A percentile compares a stretch with the other conserved stretches of the same genome.
Conservation (phyloP, 1,140 invertebrate genomes). For the Anastatus disparis region DNA sequence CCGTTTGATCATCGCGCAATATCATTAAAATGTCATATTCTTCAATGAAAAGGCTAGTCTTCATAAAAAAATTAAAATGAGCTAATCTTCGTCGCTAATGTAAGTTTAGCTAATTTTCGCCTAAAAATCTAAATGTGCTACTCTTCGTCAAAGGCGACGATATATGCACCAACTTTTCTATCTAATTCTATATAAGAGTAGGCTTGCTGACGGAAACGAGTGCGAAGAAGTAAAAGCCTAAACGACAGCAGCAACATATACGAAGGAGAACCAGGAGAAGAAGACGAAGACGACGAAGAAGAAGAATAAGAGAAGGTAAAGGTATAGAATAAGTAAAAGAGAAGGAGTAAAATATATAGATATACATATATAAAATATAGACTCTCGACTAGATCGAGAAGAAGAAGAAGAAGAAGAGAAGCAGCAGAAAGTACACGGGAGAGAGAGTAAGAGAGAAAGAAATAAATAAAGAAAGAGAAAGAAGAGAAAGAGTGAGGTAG, state of each 20-base stretch:
- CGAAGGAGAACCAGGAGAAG: background rate
- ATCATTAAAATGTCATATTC: too few species aligned
- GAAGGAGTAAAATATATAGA: background rate
- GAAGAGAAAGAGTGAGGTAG: background rate
- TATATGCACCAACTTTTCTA: too few species aligned
- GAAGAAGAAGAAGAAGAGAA: background rate
- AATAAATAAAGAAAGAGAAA: background rate
- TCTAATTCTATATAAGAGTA: too few species aligned
- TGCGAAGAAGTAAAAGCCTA: background rate
- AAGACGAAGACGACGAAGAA: background rate
- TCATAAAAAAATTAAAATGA: too few species aligned
- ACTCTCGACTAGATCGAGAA: slow-evolving; percentile 15
- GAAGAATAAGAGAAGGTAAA: background rate
- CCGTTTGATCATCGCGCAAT: too few species aligned
- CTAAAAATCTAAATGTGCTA: too few species aligned
- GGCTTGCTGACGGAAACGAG: slow-evolving; percentile 20
- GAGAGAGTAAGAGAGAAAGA: slow-evolving; percentile 1
- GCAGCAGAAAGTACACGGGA: background rate
- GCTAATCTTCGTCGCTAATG: too few species aligned
- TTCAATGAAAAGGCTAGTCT: too few species aligned
- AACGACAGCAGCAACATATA: background rate
- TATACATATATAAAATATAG: slow-evolving; percentile 19
- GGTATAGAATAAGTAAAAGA: background rate
- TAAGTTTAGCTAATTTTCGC: too few species aligned
- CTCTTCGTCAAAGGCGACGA: too few species aligned